Percentiles rank a stretch among this genome's conserved stretches.
phyloP scores from a whole-genome alignment of 2,797 vertebrate genomes.

The Esox masquinongy region DNA sequence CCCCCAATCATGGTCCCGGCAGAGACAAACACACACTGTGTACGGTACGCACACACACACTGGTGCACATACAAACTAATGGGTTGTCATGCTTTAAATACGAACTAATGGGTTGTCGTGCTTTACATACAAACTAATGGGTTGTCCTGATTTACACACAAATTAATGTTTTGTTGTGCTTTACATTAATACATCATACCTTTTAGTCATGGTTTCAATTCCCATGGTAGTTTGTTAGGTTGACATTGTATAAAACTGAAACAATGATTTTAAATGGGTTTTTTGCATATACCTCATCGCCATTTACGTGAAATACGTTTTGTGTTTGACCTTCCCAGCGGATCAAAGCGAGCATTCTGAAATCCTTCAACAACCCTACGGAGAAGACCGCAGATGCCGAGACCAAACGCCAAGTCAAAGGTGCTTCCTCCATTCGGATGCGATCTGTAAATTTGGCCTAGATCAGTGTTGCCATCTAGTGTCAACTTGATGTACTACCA shows the following conservation, averaged over 20 bases:
- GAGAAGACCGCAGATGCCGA: conserved; percentile 96
- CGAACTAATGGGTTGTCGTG: neutral
- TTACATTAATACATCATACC: too few relatives aligned
- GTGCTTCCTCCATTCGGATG: conserved; percentile 62
- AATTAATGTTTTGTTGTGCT: too few relatives aligned
- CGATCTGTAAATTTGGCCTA: conserved; percentile 9
- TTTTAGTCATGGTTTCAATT: neutral
- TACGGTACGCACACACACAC: conserved; percentile 28
- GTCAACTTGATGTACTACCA: conserved; percentile 45
- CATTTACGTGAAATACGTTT: neutral
- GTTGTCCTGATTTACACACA: too few relatives aligned
- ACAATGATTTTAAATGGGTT: too few relatives aligned
- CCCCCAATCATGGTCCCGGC: conserved; percentile 60
- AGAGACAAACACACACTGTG: neutral
- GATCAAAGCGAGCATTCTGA: conserved; percentile 95
- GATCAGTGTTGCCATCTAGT: conserved; percentile 75
- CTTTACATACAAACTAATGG: too few relatives aligned
- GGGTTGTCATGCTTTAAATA: neutral
- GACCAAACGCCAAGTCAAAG: conserved; percentile 96
- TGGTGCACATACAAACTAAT: conserved; percentile 32
- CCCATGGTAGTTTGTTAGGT: neutral
- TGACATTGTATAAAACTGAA: neutral
- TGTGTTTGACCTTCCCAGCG: conserved; percentile 71
- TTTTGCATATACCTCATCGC: neutral
- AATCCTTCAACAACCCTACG: conserved; percentile 96